phyloP scores from a whole-genome alignment of 2,797 vertebrate species.

The Lepidocolaptes lacrymiger region DNA sequence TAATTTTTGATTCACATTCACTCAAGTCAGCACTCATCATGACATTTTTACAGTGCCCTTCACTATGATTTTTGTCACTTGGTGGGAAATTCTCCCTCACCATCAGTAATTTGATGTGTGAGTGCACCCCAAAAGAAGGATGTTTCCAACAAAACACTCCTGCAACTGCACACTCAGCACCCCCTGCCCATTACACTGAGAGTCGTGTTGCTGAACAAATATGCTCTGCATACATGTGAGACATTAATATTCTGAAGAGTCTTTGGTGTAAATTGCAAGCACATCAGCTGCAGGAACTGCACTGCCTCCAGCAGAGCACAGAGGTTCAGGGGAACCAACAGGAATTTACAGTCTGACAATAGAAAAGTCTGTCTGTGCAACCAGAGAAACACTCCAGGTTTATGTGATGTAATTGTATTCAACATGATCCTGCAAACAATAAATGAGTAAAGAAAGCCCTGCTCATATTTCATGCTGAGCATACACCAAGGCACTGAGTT shows the following conservation, averaged over 20 bases:
- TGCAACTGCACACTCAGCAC: background rate
- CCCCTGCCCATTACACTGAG: background rate
- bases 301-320: background rate
- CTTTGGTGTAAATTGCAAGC: background rate
- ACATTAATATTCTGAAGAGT: conserved; percentile 4
- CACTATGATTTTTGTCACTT: background rate
- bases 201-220: background rate
- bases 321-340: background rate
- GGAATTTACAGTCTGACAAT: background rate
- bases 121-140: background rate
- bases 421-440: background rate
- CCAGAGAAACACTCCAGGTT: background rate
- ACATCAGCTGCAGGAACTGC: background rate
- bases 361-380: background rate
- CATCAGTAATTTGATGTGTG: background rate
- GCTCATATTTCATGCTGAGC: background rate
- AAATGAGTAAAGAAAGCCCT: background rate
- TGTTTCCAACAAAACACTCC: background rate
- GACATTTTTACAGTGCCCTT: background rate
- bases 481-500: background rate
- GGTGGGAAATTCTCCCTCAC: background rate
- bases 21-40: background rate
- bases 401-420: background rate
- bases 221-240: background rate
- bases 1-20: background rate